Percentiles rank a stretch among this genome's conserved stretches.
Conservation (phyloP, 2,888 invertebrate genomes). For the Philereme transversata region DNA sequence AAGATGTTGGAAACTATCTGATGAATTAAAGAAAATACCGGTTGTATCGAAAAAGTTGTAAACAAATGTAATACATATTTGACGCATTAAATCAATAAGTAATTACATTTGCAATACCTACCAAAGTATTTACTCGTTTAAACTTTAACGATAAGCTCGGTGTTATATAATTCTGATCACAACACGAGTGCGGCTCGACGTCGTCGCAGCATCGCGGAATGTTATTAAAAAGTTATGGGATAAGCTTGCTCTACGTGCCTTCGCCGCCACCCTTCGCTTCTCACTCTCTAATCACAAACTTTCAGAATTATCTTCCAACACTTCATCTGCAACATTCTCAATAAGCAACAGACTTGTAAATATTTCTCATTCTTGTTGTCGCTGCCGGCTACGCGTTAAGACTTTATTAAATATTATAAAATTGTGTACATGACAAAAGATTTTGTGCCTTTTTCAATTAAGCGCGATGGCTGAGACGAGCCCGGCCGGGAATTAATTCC, state of each 20-base stretch:
- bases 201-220: constrained; percentile 72
- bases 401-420: constrained; percentile 34
- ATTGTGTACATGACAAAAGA: constrained; percentile 56
- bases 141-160: constrained; percentile 64
- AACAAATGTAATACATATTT: background rate
- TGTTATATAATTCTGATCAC: constrained; percentile 68
- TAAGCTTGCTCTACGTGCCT: constrained; percentile 68
- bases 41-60: background rate
- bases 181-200: constrained; percentile 69
- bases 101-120: constrained; percentile 18
- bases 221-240: constrained; percentile 82
- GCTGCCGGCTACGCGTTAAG: background rate
- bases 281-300: constrained; percentile 72
- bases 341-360: constrained; percentile 38
- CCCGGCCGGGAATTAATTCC: constrained; percentile 75
- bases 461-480: constrained; percentile 61
- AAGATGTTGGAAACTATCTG: no score
- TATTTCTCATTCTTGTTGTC: constrained; percentile 14
- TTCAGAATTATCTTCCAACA: constrained; percentile 70
- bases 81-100: background rate
- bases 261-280: constrained; percentile 41
- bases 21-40: no score
- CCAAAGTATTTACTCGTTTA: constrained; percentile 55
- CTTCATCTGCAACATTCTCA: constrained; percentile 36
- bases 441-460: constrained; percentile 74